Base-by-base conservation (phyloP, 2,888 invertebrate species). In the Acrobeloides nanus region DNA sequence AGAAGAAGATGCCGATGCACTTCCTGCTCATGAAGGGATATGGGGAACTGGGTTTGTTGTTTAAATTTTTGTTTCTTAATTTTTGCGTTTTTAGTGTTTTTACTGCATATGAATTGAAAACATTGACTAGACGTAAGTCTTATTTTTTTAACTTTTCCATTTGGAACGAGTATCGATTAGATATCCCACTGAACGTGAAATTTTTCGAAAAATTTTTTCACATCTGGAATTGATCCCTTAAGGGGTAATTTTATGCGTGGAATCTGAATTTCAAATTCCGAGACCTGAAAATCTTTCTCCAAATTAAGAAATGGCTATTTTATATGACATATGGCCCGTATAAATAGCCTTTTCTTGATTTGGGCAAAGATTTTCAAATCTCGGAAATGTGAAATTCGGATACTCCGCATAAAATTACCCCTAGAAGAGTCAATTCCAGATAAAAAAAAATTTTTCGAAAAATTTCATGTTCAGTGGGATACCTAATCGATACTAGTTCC, bases 11-110 rank as follows among this genome's bases (percentile, higher is more conserved):
- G 29, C 24, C 8, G 55, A 29, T 18, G 43, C 38, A 4, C n/a
- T 37, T 1, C 40, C 38, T 5, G 33, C 35, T 12, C 32, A 34
- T 82, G 90, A 93, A 82, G 92, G 92, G 79, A 93, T 95, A 81
- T 84, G 90, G 83, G 93, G 95, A 76, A 95, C 93, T 74, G 95
- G 95, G n/a, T n/a, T n/a, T n/a, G n/a, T n/a, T n/a, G n/a, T n/a
- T n/a, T n/a, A n/a, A n/a, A 29, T 12, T 29, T 29, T 29, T 29
- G 31, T 12, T 29, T 12, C 12, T 29, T 29, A 29, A 29, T 29
- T n/a, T n/a, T n/a, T n/a, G n/a, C n/a, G n/a, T n/a, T n/a, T n/a
- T n/a, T n/a, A n/a, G n/a, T 77, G 95, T 95, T 78, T 97, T 95
- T 84, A 90, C 92, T 74, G 93, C 95, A 75, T 89, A 88, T 82